A percentile compares a stretch with the other conserved stretches of the same genome.
Evolutionary conservation across 2,113 vertebrate genomes (phyloP).

Genomic region (Crotophaga sulcirostris): DNA sequence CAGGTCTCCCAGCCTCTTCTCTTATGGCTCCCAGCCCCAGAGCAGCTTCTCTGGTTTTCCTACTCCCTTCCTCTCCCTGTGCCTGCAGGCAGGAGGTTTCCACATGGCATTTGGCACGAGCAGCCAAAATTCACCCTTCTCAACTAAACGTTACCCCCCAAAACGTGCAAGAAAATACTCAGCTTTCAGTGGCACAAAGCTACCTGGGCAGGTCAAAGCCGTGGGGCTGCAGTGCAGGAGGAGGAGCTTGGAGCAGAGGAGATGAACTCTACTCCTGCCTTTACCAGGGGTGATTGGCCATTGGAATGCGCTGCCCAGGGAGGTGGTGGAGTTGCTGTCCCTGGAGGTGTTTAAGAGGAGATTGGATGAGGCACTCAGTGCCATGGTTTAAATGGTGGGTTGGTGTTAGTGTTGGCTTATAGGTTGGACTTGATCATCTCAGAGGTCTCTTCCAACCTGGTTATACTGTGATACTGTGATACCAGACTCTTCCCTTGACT

Average conservation of each 20-base stretch:
- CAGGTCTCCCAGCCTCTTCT: slow-evolving; percentile 51
- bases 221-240: accelerated
- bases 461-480: too few relatives aligned
- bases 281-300: too few relatives aligned
- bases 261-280: background rate
- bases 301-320: too few relatives aligned
- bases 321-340: too few relatives aligned
- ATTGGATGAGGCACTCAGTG: too few relatives aligned
- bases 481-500: background rate
- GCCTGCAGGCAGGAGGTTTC: background rate
- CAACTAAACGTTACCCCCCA: background rate
- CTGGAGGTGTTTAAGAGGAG: too few relatives aligned
- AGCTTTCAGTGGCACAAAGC: background rate
- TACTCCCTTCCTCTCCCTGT: background rate
- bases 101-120: accelerated
- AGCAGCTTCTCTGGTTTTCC: background rate
- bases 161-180: accelerated
- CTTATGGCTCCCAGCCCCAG: background rate
- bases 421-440: too few relatives aligned
- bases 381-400: too few relatives aligned
- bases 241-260: background rate
- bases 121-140: background rate
- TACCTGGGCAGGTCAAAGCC: background rate
- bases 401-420: too few relatives aligned
- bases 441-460: too few relatives aligned